Percentiles rank a stretch among this genome's conserved stretches.
These are phyloP conservation scores for Mormyrus hasselquistii DNA, from an alignment of 2,797 vertebrate genomes.

Conservation along the genomic window DNA sequence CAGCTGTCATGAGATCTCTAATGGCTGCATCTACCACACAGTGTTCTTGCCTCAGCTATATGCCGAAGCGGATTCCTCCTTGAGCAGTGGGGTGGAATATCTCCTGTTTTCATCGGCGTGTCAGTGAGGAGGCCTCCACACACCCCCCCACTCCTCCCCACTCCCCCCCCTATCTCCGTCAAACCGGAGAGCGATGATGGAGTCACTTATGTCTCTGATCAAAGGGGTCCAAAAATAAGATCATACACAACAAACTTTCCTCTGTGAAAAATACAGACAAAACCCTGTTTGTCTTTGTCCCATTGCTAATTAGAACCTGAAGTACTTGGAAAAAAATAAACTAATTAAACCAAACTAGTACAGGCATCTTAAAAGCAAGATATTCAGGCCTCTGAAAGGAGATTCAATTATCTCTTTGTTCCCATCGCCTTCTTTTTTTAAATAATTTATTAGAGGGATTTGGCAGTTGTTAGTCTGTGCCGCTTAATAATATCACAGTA, in stretches of 20 bases:
- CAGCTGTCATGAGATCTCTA: constrained; percentile 8
- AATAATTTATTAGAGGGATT: neutral
- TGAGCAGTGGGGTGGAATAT: neutral
- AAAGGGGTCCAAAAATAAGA: neutral
- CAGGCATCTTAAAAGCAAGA: neutral
- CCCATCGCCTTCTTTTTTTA: neutral
- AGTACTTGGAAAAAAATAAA: neutral
- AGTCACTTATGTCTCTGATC: neutral
- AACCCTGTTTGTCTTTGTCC: neutral
- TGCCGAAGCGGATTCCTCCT: neutral
- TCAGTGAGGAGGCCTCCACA: neutral
- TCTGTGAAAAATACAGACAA: neutral
- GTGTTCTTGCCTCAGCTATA: neutral
- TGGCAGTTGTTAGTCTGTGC: neutral
- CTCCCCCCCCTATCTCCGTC: neutral
- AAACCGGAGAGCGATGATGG: neutral
- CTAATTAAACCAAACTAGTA: constrained; percentile 9
- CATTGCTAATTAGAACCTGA: neutral
- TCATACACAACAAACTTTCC: neutral
- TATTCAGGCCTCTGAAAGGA: neutral
- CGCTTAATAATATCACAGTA: neutral
- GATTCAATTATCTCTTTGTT: neutral
- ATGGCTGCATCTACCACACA: neutral
- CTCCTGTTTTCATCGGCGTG: neutral
- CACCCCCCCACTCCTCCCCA: too few species aligned